These are phyloP conservation scores for Asobara japonica DNA, from an alignment of 1,140 invertebrate species.

Conservation along the genomic window DNA sequence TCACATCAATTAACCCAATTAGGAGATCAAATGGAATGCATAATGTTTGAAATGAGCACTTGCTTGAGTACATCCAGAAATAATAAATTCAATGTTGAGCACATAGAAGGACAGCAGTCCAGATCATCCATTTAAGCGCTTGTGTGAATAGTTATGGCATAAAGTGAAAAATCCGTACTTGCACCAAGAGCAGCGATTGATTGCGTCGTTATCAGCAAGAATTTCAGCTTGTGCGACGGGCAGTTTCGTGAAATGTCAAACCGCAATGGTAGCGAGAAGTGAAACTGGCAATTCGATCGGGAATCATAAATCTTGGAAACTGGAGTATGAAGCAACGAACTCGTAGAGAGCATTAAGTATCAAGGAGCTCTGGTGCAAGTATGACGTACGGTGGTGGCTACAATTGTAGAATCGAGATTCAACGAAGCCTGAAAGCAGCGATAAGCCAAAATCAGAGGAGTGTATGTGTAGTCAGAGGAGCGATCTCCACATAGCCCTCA, in stretches of 20 bases:
- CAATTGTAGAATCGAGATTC: neutral
- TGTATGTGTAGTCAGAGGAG: too few species aligned
- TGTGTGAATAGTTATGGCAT: neutral
- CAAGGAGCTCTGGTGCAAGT: neutral
- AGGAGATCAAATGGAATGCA: neutral
- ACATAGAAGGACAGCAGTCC: too few species aligned
- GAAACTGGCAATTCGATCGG: neutral
- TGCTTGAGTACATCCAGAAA: neutral
- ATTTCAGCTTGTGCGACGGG: neutral
- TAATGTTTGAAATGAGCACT: neutral
- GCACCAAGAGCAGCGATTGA: neutral
- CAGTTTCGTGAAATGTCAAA: neutral
- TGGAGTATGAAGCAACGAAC: neutral
- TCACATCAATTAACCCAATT: neutral
- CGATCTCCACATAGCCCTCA: too few species aligned
- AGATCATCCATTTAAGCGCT: too few species aligned
- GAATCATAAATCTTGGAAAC: neutral
- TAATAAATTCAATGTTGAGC: neutral
- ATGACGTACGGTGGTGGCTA: neutral
- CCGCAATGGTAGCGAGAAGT: neutral
- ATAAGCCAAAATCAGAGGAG: neutral
- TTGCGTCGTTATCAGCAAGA: neutral
- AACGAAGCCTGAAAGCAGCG: neutral
- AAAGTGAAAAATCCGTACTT: neutral
- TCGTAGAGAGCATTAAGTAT: neutral